Evolutionary conservation across 2,113 vertebrate genomes (phyloP).

Genomic region (Myotis yumanensis): DNA sequence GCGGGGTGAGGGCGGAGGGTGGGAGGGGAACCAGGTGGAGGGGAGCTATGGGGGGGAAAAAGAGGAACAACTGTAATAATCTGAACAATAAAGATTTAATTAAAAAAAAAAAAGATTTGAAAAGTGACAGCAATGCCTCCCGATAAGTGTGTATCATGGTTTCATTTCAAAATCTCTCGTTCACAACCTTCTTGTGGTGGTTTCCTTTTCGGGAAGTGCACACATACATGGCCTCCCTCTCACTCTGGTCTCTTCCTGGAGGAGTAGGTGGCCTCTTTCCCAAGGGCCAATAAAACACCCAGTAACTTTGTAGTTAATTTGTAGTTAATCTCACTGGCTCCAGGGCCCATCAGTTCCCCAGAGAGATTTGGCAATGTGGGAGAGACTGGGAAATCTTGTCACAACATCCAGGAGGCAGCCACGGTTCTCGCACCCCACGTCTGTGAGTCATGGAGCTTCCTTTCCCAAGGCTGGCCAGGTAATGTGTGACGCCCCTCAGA

Average conservation of each 20-base stretch:
- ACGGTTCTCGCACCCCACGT: neutral
- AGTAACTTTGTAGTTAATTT: neutral
- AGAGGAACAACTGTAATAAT: too few relatives aligned
- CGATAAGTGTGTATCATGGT: neutral
- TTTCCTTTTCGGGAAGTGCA: neutral
- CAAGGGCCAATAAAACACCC: slow-evolving; percentile 3
- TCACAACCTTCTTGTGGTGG: neutral
- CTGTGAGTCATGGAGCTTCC: neutral
- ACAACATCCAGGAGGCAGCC: slow-evolving; percentile 6
- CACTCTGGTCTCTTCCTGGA: neutral
- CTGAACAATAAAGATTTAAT: too few relatives aligned
- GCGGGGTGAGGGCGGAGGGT: too few relatives aligned
- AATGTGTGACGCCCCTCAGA: neutral
- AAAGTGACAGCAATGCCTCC: neutral
- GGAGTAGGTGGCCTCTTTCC: neutral
- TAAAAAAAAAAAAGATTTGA: neutral
- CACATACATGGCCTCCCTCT: neutral
- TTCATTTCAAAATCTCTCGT: neutral
- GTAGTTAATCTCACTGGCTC: slow-evolving; percentile 33
- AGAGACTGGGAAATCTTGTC: slow-evolving; percentile 31
- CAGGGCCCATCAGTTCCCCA: neutral
- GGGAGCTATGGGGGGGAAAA: too few relatives aligned
- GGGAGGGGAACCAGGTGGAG: too few relatives aligned
- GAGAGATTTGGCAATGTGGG: slow-evolving; percentile 43
- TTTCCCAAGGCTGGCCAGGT: neutral